Evolutionary conservation across 2,113 vertebrate genomes (phyloP).

Genomic region (Cebus imitator): DNA sequence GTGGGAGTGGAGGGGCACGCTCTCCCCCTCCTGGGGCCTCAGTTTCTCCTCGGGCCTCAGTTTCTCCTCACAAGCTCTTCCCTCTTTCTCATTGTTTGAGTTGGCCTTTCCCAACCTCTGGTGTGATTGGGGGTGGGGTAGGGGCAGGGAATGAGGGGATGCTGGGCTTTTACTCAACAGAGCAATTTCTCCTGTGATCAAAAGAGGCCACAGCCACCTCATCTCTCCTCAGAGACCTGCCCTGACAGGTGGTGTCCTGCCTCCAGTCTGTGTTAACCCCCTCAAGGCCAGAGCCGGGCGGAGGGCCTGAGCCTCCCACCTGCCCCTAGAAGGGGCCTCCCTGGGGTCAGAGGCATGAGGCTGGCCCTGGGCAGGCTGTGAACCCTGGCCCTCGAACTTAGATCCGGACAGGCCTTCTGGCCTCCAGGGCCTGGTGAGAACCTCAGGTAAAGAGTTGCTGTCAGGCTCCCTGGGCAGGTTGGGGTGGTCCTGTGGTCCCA

Average conservation of each 20-base stretch:
- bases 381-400: neutral
- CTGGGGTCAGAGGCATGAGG: neutral
- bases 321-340: neutral
- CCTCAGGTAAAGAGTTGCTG: neutral
- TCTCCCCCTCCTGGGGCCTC: neutral
- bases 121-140: neutral
- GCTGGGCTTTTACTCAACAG: neutral
- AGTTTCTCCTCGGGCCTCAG: slow-evolving; percentile 17
- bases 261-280: slow-evolving; percentile 75
- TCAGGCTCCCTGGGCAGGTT: neutral
- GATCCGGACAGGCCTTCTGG: neutral
- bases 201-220: slow-evolving; percentile 49
- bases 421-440: neutral
- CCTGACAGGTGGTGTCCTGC: slow-evolving; percentile 60
- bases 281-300: neutral
- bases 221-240: slow-evolving; percentile 69
- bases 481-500: neutral
- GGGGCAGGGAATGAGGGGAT: neutral
- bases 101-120: neutral
- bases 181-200: slow-evolving; percentile 72
- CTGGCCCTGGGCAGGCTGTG: neutral
- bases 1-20: neutral
- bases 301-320: neutral
- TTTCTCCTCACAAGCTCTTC: neutral
- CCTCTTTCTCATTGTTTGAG: neutral